Percentiles rank a stretch among this genome's conserved stretches.
Evolutionary conservation across 2,113 vertebrate species (phyloP).

Genomic region (Callospermophilus lateralis): DNA sequence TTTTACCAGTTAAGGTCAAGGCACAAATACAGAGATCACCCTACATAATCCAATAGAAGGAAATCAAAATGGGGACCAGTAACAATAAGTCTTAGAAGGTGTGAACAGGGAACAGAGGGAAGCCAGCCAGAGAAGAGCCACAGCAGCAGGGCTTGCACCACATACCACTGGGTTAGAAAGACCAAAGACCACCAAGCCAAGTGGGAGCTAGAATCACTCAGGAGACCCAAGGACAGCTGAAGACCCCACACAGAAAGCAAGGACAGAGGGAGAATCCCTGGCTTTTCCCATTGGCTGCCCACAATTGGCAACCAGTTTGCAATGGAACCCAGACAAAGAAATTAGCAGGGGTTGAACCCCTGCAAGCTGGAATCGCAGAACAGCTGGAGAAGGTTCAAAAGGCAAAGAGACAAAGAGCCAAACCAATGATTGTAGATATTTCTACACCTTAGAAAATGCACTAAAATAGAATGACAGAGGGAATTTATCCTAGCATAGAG

Average conservation of each 20-base stretch:
- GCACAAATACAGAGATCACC: neutral
- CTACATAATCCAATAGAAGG: neutral
- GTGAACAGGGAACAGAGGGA: neutral
- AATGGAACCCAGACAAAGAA: neutral
- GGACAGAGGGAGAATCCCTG: neutral
- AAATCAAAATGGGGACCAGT: neutral
- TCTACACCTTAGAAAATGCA: neutral
- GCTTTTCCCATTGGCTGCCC: too few relatives aligned
- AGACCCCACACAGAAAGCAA: neutral
- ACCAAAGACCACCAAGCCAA: too few relatives aligned
- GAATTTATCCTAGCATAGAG: neutral
- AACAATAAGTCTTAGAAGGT: neutral
- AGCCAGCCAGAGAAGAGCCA: neutral
- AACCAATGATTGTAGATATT: neutral
- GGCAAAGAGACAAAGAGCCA: neutral
- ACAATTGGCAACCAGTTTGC: neutral
- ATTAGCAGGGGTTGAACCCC: neutral
- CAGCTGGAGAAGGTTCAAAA: neutral
- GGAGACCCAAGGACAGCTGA: neutral
- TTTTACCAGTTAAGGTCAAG: constrained; percentile 55
- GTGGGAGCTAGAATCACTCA: neutral
- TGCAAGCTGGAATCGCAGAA: neutral
- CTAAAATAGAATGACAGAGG: neutral
- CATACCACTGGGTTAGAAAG: rapidly evolving
- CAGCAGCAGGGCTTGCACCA: neutral